These are phyloP conservation scores for Buathra laborator DNA, from an alignment of 2,888 invertebrate genomes.

Conservation along the genomic window DNA sequence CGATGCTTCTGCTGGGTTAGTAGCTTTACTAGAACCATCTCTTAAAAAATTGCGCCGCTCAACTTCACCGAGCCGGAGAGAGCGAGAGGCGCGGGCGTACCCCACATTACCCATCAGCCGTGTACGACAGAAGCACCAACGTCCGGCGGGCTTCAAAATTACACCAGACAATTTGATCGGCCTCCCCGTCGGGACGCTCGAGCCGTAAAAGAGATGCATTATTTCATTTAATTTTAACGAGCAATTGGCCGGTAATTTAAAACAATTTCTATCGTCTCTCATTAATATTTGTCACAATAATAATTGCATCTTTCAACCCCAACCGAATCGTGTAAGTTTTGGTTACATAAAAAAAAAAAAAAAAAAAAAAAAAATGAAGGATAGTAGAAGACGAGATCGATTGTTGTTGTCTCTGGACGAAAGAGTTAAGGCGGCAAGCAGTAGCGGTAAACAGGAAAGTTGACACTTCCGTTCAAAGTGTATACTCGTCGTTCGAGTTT, in stretches of 20 bases:
- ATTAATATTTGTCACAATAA: constrained; percentile 2
- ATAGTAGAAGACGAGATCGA: background rate
- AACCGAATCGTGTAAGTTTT: background rate
- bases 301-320: background rate
- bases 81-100: background rate
- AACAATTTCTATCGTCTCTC: constrained; percentile 41
- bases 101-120: constrained; percentile 13
- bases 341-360: no score
- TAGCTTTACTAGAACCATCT: constrained; percentile 24
- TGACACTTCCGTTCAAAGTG: constrained; percentile 64
- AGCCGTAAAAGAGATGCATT: constrained; percentile 51
- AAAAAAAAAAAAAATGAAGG: background rate
- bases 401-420: background rate
- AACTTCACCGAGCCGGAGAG: constrained; percentile 44
- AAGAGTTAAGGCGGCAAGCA: constrained; percentile 21
- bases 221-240: constrained; percentile 47
- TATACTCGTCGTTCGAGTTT: constrained; percentile 34
- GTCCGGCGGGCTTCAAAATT: constrained; percentile 62
- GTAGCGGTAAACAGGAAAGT: constrained; percentile 67
- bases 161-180: constrained; percentile 64
- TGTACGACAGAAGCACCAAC: constrained; percentile 11
- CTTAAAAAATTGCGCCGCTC: constrained; percentile 55
- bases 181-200: constrained; percentile 63
- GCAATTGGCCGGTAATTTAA: constrained; percentile 51
- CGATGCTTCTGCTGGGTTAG: constrained; percentile 59